Evolutionary conservation across 1,140 invertebrate genomes (phyloP).

Genomic region (Stratiolaelaps scimitus): DNA sequence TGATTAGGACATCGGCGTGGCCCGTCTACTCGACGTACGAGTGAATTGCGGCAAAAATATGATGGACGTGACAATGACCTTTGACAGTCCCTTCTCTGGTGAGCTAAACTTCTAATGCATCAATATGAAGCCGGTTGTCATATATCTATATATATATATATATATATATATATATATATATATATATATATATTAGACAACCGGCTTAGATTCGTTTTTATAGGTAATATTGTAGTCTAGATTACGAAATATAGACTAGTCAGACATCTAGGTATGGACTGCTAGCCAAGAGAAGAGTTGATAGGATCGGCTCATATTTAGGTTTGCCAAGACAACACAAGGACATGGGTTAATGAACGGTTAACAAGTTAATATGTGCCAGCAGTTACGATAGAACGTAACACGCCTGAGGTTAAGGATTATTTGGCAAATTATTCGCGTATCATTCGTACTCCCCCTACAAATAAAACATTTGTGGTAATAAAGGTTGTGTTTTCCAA

Average conservation of each 20-base stretch:
- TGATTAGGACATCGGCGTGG: background rate
- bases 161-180: background rate
- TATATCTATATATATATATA: background rate
- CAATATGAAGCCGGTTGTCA: background rate
- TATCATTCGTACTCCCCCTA: too few relatives aligned
- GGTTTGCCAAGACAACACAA: too few relatives aligned
- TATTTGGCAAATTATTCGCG: too few relatives aligned
- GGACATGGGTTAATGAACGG: too few relatives aligned
- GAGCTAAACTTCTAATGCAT: background rate
- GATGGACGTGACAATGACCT: conserved; percentile 22
- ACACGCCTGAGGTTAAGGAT: too few relatives aligned
- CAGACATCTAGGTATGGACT: background rate
- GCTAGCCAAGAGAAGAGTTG: background rate
- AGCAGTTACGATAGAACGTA: too few relatives aligned
- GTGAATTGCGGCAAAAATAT: conserved; percentile 6
- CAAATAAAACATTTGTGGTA: too few relatives aligned
- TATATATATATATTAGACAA: background rate
- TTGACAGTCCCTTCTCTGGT: conserved; percentile 18
- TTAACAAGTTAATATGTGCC: too few relatives aligned
- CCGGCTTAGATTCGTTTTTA: background rate
- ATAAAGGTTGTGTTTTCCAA: too few relatives aligned
- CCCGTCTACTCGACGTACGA: background rate
- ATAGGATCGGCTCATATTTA: too few relatives aligned
- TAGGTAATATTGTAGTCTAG: background rate
- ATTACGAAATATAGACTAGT: background rate